Conservation (phyloP, 2,888 invertebrate genomes). For the Dermolepida albohirtum region DNA sequence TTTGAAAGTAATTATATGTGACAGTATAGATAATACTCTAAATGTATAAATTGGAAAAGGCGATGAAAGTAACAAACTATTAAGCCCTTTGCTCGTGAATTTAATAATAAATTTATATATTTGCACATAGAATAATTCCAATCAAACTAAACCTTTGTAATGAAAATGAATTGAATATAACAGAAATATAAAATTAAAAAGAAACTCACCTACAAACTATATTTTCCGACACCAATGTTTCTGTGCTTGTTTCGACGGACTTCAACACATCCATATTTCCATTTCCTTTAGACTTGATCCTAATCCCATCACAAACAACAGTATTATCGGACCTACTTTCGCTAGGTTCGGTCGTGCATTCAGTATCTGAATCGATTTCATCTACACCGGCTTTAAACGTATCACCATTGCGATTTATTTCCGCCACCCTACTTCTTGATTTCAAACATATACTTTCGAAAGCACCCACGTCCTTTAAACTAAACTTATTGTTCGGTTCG, state of each 20-base stretch:
- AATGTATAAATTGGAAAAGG: no score
- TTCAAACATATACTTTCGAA: slow-evolving; percentile 51
- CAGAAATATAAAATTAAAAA: not conserved
- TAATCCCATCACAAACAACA: slow-evolving; percentile 49
- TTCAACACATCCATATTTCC: slow-evolving; percentile 44
- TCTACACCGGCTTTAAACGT: slow-evolving; percentile 49
- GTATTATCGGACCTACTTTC: slow-evolving; percentile 58
- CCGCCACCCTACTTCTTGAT: slow-evolving; percentile 44
- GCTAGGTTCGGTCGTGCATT: slow-evolving; percentile 53
- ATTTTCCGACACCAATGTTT: slow-evolving; percentile 66
- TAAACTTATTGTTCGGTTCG: slow-evolving; percentile 28
- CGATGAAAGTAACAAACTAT: no score
- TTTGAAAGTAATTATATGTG: no score
- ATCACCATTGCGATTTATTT: slow-evolving; percentile 50
- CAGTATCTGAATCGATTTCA: slow-evolving; percentile 56
- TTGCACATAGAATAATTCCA: no score
- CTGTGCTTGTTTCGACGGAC: slow-evolving; percentile 68
- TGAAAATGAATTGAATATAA: no score
- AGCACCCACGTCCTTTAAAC: slow-evolving; percentile 42
- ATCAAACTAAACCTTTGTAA: no score
- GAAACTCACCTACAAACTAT: slow-evolving; percentile 50
- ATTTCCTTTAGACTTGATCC: not conserved
- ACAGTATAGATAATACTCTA: no score
- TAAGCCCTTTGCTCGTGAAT: no score
- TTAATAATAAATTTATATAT: no score